Evolutionary conservation across 2,888 invertebrate genomes (phyloP).

Genomic region (Caradrina kadenii): DNA sequence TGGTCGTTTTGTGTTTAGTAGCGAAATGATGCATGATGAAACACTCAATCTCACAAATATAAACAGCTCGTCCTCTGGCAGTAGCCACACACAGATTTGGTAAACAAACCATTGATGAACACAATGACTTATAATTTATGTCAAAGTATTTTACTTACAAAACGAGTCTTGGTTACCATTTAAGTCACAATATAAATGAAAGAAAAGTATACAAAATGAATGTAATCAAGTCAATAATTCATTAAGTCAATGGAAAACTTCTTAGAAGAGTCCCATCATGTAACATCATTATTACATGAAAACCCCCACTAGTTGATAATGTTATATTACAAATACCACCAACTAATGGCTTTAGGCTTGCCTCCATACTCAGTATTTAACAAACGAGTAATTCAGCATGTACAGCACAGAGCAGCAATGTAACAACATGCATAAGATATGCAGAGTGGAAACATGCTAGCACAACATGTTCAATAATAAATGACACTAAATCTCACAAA

Average conservation of each 20-base stretch:
- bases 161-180: conserved; percentile 32
- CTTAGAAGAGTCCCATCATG: conserved; percentile 25
- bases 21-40: conserved; percentile 9
- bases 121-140: conserved; percentile 17
- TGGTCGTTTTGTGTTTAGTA: conserved; percentile 21
- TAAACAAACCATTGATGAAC: conserved; percentile 21
- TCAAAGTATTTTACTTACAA: conserved; percentile 32
- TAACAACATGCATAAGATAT: conserved; percentile 7
- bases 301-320: conserved; percentile 27
- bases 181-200: conserved; percentile 48
- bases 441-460: conserved; percentile 16
- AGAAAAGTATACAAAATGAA: conserved; percentile 53
- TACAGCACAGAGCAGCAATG: conserved; percentile 31
- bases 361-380: conserved; percentile 41
- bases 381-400: conserved; percentile 23
- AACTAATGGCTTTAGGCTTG: conserved; percentile 21
- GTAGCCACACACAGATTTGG: conserved; percentile 6
- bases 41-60: conserved; percentile 1
- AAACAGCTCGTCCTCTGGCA: conserved; percentile 16
- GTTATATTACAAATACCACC: conserved; percentile 31
- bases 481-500: conserved; percentile 18
- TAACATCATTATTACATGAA: conserved; percentile 24
- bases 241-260: conserved; percentile 22
- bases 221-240: conserved; percentile 42
- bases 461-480: conserved; percentile 1